Conservation (phyloP, 2,888 invertebrate species). For the Caenorhabditis angaria region DNA sequence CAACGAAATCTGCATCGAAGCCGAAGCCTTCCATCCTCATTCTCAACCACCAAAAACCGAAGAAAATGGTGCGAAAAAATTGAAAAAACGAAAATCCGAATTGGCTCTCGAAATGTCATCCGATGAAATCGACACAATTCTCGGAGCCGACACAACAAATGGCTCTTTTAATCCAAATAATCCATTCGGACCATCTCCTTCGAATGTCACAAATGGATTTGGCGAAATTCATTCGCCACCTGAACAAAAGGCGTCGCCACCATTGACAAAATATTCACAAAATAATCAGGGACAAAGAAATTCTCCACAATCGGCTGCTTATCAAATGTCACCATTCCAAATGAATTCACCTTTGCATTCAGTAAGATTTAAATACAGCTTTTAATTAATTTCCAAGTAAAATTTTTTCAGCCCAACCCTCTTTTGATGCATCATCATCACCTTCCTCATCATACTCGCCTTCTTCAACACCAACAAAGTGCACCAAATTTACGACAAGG, state of each 20-base stretch:
- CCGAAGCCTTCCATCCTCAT: conserved; percentile 6
- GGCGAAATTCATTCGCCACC: conserved; percentile 27
- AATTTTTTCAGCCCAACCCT: not conserved
- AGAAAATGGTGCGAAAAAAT: conserved; percentile 16
- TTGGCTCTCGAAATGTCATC: conserved; percentile 32
- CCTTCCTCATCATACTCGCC: conserved; percentile 27
- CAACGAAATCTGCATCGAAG: conserved; percentile 39
- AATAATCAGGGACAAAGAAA: conserved; percentile 39
- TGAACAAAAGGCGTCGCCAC: conserved; percentile 31
- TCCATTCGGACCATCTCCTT: conserved; percentile 39
- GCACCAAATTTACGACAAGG: conserved; percentile 31
- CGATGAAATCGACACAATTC: conserved; percentile 35
- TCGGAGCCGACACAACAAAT: conserved; percentile 17
- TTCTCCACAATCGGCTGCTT: conserved; percentile 15
- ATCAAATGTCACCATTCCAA: conserved; percentile 35
- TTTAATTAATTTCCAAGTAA: not conserved
- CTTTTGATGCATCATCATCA: conserved; percentile 14
- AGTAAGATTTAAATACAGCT: not conserved
- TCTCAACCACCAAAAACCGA: not conserved
- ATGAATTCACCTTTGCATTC: conserved; percentile 32
- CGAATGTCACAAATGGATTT: conserved; percentile 26
- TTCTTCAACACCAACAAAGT: conserved; percentile 38
- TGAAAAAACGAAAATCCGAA: conserved; percentile 41
- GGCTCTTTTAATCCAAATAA: conserved; percentile 34
- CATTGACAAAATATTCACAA: conserved; percentile 33